Evolutionary conservation across 2,888 invertebrate species (phyloP).

Genomic region (Cataglyphis rosenhaueri): DNA sequence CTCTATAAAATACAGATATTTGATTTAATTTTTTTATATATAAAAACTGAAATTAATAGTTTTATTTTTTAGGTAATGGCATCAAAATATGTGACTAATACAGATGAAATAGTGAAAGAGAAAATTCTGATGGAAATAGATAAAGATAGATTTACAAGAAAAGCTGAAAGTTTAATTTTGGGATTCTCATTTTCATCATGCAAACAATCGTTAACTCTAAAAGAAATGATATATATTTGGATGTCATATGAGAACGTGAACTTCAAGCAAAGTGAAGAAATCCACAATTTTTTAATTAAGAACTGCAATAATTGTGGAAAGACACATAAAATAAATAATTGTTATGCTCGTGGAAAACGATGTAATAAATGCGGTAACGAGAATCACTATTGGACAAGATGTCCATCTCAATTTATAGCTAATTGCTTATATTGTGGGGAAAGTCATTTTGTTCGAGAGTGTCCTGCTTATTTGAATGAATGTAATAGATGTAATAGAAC

Average conservation of each 20-base stretch:
- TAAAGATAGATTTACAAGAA: neutral
- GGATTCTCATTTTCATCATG: neutral
- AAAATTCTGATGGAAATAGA: slow-evolving; percentile 11
- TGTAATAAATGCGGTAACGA: slow-evolving; percentile 50
- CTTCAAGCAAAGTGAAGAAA: neutral
- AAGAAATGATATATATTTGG: slow-evolving; percentile 11
- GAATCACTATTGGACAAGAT: slow-evolving; percentile 45
- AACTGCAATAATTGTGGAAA: slow-evolving; percentile 41
- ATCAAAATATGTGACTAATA: neutral
- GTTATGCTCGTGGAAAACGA: slow-evolving; percentile 49
- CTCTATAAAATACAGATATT: neutral
- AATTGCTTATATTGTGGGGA: slow-evolving; percentile 51
- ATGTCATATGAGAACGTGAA: neutral
- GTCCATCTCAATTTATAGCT: slow-evolving; percentile 1
- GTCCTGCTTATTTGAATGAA: slow-evolving; percentile 49
- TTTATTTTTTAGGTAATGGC: slow-evolving; percentile 8
- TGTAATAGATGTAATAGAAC: slow-evolving; percentile 49
- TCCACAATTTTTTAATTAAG: neutral
- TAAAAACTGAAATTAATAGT: neutral
- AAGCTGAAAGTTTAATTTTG: neutral
- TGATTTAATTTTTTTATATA: neutral
- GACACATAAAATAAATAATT: slow-evolving; percentile 7
- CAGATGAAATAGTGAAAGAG: neutral
- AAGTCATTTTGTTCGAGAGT: slow-evolving; percentile 6
- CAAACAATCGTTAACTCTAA: neutral